Evolutionary conservation across 2,113 vertebrate genomes (phyloP).

Genomic region (Mellivora capensis): DNA sequence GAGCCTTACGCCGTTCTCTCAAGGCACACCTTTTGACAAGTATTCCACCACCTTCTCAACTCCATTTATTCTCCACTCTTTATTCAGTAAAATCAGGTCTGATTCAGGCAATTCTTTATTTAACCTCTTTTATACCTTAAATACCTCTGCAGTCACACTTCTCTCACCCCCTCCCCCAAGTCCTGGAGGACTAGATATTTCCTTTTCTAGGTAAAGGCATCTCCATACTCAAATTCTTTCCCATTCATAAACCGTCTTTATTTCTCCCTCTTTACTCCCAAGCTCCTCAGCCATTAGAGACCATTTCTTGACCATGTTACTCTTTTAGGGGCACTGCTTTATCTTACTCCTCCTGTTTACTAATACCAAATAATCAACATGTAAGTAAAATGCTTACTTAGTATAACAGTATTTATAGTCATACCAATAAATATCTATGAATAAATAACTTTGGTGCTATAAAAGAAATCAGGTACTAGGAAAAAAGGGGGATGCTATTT

Average conservation of each 20-base stretch:
- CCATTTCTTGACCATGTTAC: background rate
- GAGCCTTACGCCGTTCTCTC: background rate
- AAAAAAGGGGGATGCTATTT: background rate
- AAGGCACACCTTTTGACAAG: background rate
- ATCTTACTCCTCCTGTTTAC: background rate
- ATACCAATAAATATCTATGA: background rate
- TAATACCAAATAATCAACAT: background rate
- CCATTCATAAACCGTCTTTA: background rate
- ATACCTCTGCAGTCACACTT: background rate
- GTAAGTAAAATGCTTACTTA: background rate
- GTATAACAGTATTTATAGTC: background rate
- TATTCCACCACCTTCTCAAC: background rate
- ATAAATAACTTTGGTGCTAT: background rate
- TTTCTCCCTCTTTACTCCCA: background rate
- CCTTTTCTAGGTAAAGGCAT: background rate
- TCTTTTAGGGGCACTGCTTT: background rate
- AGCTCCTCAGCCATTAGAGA: background rate
- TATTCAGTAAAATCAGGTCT: background rate
- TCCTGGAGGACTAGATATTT: background rate
- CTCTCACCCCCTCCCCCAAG: background rate
- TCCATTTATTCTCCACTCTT: background rate
- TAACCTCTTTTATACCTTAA: background rate
- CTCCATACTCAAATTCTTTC: background rate
- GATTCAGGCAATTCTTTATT: background rate
- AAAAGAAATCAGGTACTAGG: background rate